A percentile compares a stretch with the other conserved stretches of the same genome.
Evolutionary conservation across 2,797 vertebrate genomes (phyloP).

Genomic region (Anableps anableps): DNA sequence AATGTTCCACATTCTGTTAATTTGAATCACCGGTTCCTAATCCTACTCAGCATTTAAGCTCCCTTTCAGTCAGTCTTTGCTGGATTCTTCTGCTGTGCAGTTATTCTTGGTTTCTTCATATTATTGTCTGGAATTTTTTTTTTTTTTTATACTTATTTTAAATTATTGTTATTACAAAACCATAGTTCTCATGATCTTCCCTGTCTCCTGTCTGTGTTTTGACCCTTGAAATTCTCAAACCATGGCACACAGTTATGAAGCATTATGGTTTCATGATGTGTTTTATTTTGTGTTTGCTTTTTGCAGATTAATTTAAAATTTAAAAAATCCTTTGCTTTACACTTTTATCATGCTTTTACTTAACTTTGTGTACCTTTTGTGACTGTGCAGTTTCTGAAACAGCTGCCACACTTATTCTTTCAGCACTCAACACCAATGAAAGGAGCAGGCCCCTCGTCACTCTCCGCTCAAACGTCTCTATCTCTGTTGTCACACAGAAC

Average conservation of each 20-base stretch:
- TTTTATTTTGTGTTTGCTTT: not conserved
- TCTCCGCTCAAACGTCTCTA: constrained; percentile 9
- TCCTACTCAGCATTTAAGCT: not conserved
- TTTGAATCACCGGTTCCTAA: not conserved
- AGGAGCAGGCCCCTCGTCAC: constrained; percentile 37
- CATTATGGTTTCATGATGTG: not conserved
- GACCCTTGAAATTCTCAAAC: not conserved
- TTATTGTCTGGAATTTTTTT: not conserved
- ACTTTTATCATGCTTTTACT: not conserved
- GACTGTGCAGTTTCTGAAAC: not conserved
- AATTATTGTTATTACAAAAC: not conserved
- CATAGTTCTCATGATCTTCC: not conserved
- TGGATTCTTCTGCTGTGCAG: not conserved
- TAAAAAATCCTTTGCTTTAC: not conserved
- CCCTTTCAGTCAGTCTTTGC: not conserved
- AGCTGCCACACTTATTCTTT: constrained; percentile 56
- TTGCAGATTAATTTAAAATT: not conserved
- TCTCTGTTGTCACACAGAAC: constrained; percentile 15
- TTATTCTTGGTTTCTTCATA: not conserved
- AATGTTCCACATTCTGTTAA: not conserved
- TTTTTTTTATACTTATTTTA: not conserved
- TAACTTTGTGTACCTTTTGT: not conserved
- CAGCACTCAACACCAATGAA: constrained; percentile 48
- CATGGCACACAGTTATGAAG: not conserved
- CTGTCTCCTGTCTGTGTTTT: not conserved